Conservation (phyloP, 2,113 vertebrate species). For the Poicephalus gulielmi region DNA sequence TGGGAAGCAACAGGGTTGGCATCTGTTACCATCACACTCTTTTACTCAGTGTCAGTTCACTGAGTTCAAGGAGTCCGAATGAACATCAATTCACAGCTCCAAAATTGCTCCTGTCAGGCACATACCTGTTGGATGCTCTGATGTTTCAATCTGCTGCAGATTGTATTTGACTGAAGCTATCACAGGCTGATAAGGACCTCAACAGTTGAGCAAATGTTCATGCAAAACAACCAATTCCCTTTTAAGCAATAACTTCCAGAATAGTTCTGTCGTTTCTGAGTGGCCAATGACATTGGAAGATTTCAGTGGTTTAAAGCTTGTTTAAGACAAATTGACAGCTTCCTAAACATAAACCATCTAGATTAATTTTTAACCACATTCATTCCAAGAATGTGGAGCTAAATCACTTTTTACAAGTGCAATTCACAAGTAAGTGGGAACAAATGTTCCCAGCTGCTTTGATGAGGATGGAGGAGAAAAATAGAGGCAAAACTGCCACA, state of each 20-base stretch:
- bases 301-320: background rate
- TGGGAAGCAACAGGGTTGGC: rapidly evolving
- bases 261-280: background rate
- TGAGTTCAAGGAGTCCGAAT: background rate
- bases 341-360: background rate
- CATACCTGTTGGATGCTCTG: background rate
- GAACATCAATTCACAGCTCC: background rate
- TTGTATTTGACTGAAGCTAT: background rate
- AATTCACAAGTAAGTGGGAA: background rate
- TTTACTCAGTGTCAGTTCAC: background rate
- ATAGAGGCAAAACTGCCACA: background rate
- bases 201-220: background rate
- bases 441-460: background rate
- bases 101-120: background rate
- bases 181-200: background rate
- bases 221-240: background rate
- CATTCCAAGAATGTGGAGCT: background rate
- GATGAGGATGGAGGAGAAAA: background rate
- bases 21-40: background rate
- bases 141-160: background rate
- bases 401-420: background rate
- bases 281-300: background rate
- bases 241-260: background rate
- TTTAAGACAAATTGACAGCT: background rate
- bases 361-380: background rate